Evolutionary conservation across 2,113 vertebrate genomes (phyloP).

Genomic region (Neolamprologus modestus): DNA sequence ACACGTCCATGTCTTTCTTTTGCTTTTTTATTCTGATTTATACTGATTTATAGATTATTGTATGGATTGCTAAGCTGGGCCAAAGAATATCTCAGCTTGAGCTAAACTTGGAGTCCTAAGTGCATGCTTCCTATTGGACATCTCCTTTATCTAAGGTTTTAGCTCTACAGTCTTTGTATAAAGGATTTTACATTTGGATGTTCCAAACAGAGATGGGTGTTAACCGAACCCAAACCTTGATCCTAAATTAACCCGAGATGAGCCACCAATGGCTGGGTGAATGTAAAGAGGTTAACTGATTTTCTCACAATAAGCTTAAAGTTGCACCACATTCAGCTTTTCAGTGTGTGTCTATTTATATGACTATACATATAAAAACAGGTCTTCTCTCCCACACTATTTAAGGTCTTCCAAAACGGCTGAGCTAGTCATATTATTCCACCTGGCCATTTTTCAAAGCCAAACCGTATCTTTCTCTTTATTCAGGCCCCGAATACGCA

Average conservation of each 20-base stretch:
- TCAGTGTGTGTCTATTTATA: neutral
- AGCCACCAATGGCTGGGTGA: neutral
- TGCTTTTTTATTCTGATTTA: neutral
- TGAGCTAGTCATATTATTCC: conserved; percentile 66
- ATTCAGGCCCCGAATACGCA: conserved; percentile 30
- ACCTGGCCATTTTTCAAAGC: conserved; percentile 71
- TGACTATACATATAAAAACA: neutral
- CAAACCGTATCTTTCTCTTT: conserved; percentile 49
- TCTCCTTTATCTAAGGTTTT: neutral
- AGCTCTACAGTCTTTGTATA: too few relatives aligned
- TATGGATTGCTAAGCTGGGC: accelerated
- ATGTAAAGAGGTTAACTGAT: neutral
- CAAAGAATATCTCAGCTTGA: neutral
- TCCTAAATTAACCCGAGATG: neutral
- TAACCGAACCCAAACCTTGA: neutral
- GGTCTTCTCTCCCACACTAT: conserved; percentile 3
- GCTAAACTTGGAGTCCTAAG: neutral
- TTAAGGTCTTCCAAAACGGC: conserved; percentile 57
- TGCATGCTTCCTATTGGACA: neutral
- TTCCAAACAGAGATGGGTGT: neutral
- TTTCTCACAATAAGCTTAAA: neutral
- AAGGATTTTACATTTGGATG: neutral
- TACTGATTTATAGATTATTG: neutral
- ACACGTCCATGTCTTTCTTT: neutral
- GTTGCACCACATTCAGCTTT: neutral